Percentiles rank a stretch among this genome's conserved stretches.
phyloP scores from a whole-genome alignment of 2,797 vertebrate genomes.

The Aphelocoma californica region DNA sequence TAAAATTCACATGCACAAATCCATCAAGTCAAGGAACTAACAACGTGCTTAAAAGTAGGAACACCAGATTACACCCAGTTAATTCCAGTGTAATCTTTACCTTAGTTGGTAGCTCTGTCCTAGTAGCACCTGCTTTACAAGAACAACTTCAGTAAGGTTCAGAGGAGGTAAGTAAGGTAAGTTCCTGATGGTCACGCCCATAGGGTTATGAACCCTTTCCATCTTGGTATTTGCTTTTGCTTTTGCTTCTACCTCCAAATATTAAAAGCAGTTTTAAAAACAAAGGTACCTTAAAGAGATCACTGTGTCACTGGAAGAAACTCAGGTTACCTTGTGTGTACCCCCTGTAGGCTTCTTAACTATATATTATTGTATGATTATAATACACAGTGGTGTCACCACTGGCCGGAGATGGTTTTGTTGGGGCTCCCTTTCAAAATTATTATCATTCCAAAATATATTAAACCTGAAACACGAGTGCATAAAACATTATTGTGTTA shows the following conservation, averaged over 20 bases:
- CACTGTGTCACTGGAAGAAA: background rate
- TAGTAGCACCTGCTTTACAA: slow-evolving; percentile 23
- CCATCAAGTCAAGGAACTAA: background rate
- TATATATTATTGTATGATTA: background rate
- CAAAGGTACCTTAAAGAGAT: background rate
- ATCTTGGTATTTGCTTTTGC: background rate
- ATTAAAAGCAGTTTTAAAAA: background rate
- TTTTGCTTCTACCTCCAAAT: background rate
- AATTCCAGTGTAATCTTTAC: slow-evolving; percentile 51
- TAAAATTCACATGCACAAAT: background rate
- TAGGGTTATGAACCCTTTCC: background rate
- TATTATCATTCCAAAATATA: background rate
- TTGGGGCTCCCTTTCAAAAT: background rate
- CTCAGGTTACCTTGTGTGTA: background rate
- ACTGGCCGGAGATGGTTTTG: background rate
- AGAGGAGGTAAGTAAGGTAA: slow-evolving; percentile 14
- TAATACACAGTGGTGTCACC: background rate
- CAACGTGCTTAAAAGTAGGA: background rate
- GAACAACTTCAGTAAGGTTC: slow-evolving; percentile 16
- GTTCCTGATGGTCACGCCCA: background rate
- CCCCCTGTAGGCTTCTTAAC: background rate
- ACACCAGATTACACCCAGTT: background rate
- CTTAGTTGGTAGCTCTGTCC: slow-evolving; percentile 39
- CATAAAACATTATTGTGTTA: background rate
- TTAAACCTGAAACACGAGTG: background rate